Percentiles rank a stretch among this genome's conserved stretches.
phyloP scores from a whole-genome alignment of 2,113 vertebrate genomes.

The Tretioscincus oriximinensis region DNA sequence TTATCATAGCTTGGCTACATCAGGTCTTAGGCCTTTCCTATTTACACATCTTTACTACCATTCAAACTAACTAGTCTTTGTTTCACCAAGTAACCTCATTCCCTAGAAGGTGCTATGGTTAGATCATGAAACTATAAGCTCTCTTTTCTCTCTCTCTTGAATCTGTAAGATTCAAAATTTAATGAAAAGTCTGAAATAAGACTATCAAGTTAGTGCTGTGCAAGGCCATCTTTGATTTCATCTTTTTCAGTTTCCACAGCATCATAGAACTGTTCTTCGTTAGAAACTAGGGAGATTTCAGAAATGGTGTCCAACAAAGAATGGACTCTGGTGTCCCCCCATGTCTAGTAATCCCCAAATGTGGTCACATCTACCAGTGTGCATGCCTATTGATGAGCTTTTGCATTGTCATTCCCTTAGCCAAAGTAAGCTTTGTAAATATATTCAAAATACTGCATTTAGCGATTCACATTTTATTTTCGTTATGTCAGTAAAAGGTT shows the following conservation, averaged over 20 bases:
- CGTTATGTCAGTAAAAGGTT: conserved; percentile 21
- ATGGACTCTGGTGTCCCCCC: too few species aligned
- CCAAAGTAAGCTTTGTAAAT: background rate
- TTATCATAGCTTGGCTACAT: background rate
- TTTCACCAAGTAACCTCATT: too few species aligned
- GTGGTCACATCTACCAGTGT: too few species aligned
- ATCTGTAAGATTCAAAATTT: background rate
- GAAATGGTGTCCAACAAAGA: too few species aligned
- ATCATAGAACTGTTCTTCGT: too few species aligned
- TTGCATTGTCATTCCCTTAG: too few species aligned
- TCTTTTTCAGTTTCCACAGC: too few species aligned
- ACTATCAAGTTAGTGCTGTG: background rate
- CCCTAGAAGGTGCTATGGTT: background rate
- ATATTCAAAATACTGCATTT: background rate
- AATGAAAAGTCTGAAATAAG: background rate
- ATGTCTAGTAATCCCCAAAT: too few species aligned
- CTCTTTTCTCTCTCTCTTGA: background rate
- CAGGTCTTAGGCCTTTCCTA: background rate
- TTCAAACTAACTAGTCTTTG: background rate
- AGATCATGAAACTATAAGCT: background rate
- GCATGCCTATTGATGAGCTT: too few species aligned
- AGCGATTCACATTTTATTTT: conserved; percentile 14
- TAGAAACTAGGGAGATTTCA: too few species aligned
- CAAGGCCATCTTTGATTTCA: too few species aligned
- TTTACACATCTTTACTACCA: background rate